A percentile compares a stretch with the other conserved stretches of the same genome.
Evolutionary conservation across 2,113 vertebrate species (phyloP).

Genomic region (Bubalus kerabau): DNA sequence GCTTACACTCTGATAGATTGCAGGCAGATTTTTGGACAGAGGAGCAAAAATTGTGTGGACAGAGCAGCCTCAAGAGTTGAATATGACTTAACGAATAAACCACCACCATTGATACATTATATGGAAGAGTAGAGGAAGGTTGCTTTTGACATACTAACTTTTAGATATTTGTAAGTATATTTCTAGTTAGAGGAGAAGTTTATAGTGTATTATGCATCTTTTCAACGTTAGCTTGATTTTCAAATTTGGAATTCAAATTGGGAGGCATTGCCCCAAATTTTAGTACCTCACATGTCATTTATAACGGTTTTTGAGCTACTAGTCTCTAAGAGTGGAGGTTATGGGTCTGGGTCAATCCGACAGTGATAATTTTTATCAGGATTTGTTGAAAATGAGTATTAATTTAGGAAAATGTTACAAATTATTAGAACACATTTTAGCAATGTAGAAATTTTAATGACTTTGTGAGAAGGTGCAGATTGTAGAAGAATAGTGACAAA

Average conservation of each 20-base stretch:
- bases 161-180: not conserved
- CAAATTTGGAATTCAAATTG: not conserved
- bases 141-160: slow-evolving; percentile 28
- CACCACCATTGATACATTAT: not conserved
- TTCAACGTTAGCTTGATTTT: not conserved
- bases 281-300: not conserved
- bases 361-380: slow-evolving; percentile 3
- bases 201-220: not conserved
- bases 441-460: not conserved
- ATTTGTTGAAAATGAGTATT: not conserved
- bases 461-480: not conserved
- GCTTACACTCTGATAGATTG: not conserved
- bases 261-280: not conserved
- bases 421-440: slow-evolving; percentile 7
- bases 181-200: not conserved
- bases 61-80: not conserved
- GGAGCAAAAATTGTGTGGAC: not conserved
- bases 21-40: not conserved
- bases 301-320: not conserved
- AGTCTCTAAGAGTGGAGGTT: slow-evolving; percentile 6
- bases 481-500: not conserved
- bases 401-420: slow-evolving; percentile 16
- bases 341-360: not conserved
- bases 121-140: not conserved
- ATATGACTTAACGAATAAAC: not conserved